Base-by-base conservation (phyloP, 2,113 vertebrate species). In the Alaudala cheleensis region DNA sequence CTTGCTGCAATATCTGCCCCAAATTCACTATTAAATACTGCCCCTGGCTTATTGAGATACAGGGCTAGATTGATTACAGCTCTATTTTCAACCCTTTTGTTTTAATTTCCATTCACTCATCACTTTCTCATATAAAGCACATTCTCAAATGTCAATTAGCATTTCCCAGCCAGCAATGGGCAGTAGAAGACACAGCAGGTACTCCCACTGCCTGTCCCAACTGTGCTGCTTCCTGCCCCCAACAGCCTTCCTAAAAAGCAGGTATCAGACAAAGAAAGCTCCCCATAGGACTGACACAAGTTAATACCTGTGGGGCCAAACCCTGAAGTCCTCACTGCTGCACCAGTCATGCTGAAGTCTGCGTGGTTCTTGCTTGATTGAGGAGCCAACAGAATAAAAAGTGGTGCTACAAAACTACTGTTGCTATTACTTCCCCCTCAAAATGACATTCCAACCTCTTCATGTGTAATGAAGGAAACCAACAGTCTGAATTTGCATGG, bases 71-170 rank as follows among this genome's bases (percentile, higher is more conserved):
- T 90, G 95, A 97, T 92, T 97, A 81, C 88, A 96, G 94, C 90
- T 96, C 92, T 93, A 60, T 97, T 97, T 97, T 90, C 91, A 97
- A 89, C 45, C 71, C 95, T 95, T 97, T 98, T 98, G 93, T 98
- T 98, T 98, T 96, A 95, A 97, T 96, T 95, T 93, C 67, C 87
- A 92, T 93, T 96, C 94, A 77, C 84, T 90, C 94, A 91, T 92
- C 93, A 21, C 90, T 96, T 96, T 88, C 76, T 90, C 81, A 89
- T 67, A 86, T 34, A 94, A 81, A 93, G 77, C 14, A 89, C 3
- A 2, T 76, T 94, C 90, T 78, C 64, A 74, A 94, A 93, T 81
- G 58, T 91, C 94, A 96, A 10, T 62, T 51, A 50, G 49, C 77
- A 51, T 64, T 26, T 86, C 49, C 56, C 74, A 87, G 86, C 40